These are phyloP conservation scores for Manacus vitellinus DNA, from an alignment of 2,113 vertebrate genomes.

Conservation along the genomic window DNA sequence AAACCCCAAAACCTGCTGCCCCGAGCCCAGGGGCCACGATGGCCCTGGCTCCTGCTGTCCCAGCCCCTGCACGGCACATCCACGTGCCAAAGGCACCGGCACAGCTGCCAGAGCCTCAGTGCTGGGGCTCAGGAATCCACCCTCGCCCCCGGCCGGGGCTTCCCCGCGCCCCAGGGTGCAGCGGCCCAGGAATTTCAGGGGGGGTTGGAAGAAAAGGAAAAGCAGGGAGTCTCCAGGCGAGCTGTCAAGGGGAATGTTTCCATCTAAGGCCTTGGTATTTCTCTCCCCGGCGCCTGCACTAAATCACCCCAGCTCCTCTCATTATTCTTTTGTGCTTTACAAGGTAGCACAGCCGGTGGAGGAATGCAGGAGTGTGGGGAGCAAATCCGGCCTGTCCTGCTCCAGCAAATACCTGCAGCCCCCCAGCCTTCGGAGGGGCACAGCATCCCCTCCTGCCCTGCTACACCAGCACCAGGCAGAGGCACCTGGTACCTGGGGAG, in stretches of 20 bases:
- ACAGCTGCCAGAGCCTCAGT: not conserved
- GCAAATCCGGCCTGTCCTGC: not conserved
- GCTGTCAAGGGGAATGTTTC: slow-evolving; percentile 75
- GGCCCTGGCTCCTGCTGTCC: fast-evolving
- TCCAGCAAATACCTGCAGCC: not conserved
- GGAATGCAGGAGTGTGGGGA: not conserved
- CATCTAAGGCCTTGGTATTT: slow-evolving; percentile 84
- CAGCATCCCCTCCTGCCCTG: not conserved
- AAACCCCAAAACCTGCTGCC: not conserved
- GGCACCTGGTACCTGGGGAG: not conserved
- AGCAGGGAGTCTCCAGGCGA: slow-evolving; percentile 44
- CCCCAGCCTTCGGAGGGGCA: not conserved
- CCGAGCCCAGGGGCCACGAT: not conserved
- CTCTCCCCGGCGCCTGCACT: slow-evolving; percentile 59
- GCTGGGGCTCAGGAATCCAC: not conserved
- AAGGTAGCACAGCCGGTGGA: slow-evolving; percentile 51
- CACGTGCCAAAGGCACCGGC: not conserved
- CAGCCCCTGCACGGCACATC: fast-evolving
- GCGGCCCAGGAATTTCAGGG: not conserved
- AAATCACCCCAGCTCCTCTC: slow-evolving; percentile 68
- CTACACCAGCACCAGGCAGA: not conserved
- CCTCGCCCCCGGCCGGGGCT: not conserved
- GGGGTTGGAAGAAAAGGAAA: not conserved
- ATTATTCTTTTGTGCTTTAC: slow-evolving; percentile 67
- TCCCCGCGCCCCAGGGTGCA: not conserved